Evolutionary conservation across 2,888 invertebrate species (phyloP).

Genomic region (Crematogaster levior): DNA sequence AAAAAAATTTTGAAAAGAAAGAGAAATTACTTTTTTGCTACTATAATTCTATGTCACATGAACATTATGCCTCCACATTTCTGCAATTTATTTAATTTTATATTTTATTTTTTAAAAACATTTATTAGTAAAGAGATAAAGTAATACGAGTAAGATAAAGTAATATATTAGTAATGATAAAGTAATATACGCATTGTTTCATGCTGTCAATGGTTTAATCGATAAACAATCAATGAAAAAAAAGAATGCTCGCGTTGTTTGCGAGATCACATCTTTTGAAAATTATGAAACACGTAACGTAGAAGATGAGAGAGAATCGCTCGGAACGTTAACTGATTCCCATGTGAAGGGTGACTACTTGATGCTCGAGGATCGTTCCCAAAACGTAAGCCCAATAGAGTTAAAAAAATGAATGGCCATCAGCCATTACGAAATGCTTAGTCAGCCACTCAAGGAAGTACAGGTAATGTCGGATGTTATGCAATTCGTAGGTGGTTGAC

Average conservation of each 20-base stretch:
- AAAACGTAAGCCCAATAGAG: conserved; percentile 69
- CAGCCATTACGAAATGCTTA: conserved; percentile 76
- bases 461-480: conserved; percentile 76
- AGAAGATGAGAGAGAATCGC: conserved; percentile 27
- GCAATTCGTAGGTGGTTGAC: conserved; percentile 51
- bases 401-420: conserved; percentile 76
- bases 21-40: background rate
- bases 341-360: conserved; percentile 54
- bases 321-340: conserved; percentile 48
- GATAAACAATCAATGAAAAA: background rate
- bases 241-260: background rate
- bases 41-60: background rate
- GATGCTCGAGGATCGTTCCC: conserved; percentile 63
- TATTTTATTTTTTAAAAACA: background rate
- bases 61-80: background rate
- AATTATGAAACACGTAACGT: conserved; percentile 13
- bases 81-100: background rate
- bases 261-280: conserved; percentile 8
- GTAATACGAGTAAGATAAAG: background rate
- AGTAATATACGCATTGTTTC: no score
- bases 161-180: no score
- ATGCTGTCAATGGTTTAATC: background rate
- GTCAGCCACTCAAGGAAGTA: conserved; percentile 79
- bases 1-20: background rate
- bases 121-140: background rate